phyloP scores from a whole-genome alignment of 1,140 invertebrate species.

The Neelides sp. region DNA sequence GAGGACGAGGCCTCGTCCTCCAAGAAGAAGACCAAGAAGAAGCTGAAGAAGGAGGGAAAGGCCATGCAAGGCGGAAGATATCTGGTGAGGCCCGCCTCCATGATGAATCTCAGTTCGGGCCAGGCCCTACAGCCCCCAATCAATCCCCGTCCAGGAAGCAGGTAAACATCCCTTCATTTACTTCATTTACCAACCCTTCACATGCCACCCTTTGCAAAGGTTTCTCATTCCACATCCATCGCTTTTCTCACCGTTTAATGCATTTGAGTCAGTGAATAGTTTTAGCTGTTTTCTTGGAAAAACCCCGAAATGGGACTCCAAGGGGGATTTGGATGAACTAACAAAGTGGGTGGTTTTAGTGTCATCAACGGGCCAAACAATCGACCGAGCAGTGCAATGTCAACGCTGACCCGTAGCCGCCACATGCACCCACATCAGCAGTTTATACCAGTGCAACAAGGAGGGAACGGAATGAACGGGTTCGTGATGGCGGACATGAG shows the following conservation, averaged over 20 bases:
- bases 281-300: too few relatives aligned
- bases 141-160: conserved; percentile 10
- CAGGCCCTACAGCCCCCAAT: conserved; percentile 24
- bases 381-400: conserved; percentile 31
- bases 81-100: conserved; percentile 30
- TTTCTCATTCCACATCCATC: too few relatives aligned
- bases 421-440: conserved; percentile 28
- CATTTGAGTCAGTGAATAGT: too few relatives aligned
- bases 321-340: conserved; percentile 15
- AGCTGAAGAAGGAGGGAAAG: conserved; percentile 36
- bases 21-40: conserved; percentile 40
- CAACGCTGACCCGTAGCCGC: conserved; percentile 27
- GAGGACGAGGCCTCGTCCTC: conserved; percentile 34
- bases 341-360: too few relatives aligned
- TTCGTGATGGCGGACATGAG: conserved; percentile 28
- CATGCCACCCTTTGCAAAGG: too few relatives aligned
- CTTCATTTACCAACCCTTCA: too few relatives aligned
- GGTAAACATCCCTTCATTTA: too few relatives aligned
- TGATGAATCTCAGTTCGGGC: conserved; percentile 30
- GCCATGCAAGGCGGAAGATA: conserved; percentile 21
- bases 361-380: conserved; percentile 30
- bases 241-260: too few relatives aligned
- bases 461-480: conserved; percentile 24
- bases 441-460: conserved; percentile 30
- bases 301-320: too few relatives aligned